These are phyloP conservation scores for Eustalomyia histrio DNA, from an alignment of 2,888 invertebrate genomes.

Conservation along the genomic window DNA sequence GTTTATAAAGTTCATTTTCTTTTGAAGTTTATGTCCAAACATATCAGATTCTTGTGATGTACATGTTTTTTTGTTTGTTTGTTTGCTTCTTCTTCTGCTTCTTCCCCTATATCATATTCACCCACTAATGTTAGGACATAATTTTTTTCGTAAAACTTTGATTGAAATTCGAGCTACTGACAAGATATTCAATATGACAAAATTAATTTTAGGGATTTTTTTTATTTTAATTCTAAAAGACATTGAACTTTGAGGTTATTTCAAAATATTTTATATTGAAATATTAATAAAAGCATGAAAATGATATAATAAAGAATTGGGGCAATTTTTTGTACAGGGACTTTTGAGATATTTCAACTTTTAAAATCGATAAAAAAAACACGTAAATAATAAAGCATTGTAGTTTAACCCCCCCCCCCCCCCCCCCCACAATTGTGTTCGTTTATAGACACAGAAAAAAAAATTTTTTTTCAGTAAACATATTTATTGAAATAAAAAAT, in stretches of 20 bases:
- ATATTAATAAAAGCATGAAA: too few species aligned
- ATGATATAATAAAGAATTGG: too few species aligned
- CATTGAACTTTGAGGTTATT: background rate
- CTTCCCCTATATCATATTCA: background rate
- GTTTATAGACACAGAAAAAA: too few species aligned
- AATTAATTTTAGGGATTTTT: background rate
- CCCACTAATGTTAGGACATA: constrained; percentile 6
- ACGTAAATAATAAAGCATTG: too few species aligned
- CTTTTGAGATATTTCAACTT: too few species aligned
- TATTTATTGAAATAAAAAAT: too few species aligned
- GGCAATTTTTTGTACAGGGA: too few species aligned
- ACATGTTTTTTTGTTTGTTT: background rate
- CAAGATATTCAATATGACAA: background rate
- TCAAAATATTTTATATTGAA: background rate
- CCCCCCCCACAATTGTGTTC: too few species aligned
- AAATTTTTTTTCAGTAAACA: too few species aligned
- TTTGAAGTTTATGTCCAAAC: constrained; percentile 59
- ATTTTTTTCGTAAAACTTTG: constrained; percentile 18
- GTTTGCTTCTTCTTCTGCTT: too few species aligned
- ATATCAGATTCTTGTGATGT: constrained; percentile 57
- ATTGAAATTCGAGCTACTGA: constrained; percentile 47
- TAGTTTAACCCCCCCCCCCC: too few species aligned
- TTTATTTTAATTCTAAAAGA: background rate
- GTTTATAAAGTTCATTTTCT: constrained; percentile 40
- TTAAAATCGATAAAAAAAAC: too few species aligned